Evolutionary conservation across 2,888 invertebrate genomes (phyloP).

Genomic region (Xanthorhoe designata): DNA sequence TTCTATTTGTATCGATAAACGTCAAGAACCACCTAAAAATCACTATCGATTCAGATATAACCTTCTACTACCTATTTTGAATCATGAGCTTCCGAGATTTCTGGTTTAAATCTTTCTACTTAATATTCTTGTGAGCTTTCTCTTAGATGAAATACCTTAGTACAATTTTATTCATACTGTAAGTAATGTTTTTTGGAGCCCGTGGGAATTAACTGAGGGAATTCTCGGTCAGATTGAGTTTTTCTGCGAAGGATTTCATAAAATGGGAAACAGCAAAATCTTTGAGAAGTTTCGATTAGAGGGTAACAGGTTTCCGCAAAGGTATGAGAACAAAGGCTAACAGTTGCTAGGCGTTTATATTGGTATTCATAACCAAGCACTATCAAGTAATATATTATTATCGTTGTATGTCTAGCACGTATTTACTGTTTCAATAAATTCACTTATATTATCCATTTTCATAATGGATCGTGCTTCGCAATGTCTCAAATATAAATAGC

Average conservation of each 20-base stretch:
- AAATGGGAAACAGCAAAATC: conserved; percentile 15
- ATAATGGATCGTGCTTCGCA: conserved; percentile 23
- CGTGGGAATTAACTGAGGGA: conserved; percentile 21
- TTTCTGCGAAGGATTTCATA: conserved; percentile 17
- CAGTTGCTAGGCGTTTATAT: conserved; percentile 19
- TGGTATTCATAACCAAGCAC: conserved; percentile 29
- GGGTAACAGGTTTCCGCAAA: conserved; percentile 5
- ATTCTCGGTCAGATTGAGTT: conserved; percentile 22
- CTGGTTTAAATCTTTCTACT: conserved; percentile 9
- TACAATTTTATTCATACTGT: conserved; percentile 23
- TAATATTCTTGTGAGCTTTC: conserved; percentile 13
- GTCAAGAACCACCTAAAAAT: background rate
- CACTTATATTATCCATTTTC: conserved; percentile 24
- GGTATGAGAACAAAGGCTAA: conserved; percentile 19
- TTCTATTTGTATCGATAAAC: background rate
- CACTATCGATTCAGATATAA: background rate
- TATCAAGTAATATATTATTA: conserved; percentile 25
- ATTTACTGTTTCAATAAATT: conserved; percentile 31
- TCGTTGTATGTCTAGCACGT: conserved; percentile 22
- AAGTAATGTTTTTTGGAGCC: conserved; percentile 17
- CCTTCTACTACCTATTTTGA: background rate
- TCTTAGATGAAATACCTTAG: conserved; percentile 6
- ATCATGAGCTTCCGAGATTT: conserved; percentile 3
- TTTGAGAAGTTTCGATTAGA: conserved; percentile 13
- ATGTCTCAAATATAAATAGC: conserved; percentile 32